Percentiles rank a stretch among this genome's conserved stretches.
phyloP scores from a whole-genome alignment of 1,140 invertebrate species.

The Drosophila nebulosa region DNA sequence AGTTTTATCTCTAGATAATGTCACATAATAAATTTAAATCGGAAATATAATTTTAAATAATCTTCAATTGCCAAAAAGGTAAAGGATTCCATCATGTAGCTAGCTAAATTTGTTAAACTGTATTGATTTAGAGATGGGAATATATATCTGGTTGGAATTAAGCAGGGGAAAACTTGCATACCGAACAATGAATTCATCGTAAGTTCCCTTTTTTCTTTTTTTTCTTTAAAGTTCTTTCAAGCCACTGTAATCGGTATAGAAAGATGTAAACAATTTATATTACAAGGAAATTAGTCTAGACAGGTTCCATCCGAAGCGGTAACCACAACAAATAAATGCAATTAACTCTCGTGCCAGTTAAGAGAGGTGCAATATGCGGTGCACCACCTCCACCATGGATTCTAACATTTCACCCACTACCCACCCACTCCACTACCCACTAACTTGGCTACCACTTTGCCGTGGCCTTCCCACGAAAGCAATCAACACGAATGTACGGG shows the following conservation, averaged over 20 bases:
- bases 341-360: constrained; percentile 38
- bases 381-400: neutral
- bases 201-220: neutral
- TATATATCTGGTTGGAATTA: too few species aligned
- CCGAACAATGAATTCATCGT: neutral
- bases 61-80: too few species aligned
- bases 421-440: neutral
- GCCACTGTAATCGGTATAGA: neutral
- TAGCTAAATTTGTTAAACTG: too few species aligned
- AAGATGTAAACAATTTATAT: constrained; percentile 4
- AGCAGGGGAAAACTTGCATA: neutral
- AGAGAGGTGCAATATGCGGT: neutral
- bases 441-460: neutral
- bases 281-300: constrained; percentile 69
- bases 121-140: too few species aligned
- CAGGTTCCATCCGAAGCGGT: constrained; percentile 24
- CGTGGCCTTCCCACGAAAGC: constrained; percentile 19
- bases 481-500: constrained; percentile 56
- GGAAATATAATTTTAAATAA: too few species aligned
- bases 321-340: constrained; percentile 21
- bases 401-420: neutral
- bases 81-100: too few species aligned
- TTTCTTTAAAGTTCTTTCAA: too few species aligned
- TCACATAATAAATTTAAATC: too few species aligned
- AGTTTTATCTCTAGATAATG: too few species aligned